Evolutionary conservation across 1,140 invertebrate genomes (phyloP).

Genomic region (Hylyphantes graminicola): DNA sequence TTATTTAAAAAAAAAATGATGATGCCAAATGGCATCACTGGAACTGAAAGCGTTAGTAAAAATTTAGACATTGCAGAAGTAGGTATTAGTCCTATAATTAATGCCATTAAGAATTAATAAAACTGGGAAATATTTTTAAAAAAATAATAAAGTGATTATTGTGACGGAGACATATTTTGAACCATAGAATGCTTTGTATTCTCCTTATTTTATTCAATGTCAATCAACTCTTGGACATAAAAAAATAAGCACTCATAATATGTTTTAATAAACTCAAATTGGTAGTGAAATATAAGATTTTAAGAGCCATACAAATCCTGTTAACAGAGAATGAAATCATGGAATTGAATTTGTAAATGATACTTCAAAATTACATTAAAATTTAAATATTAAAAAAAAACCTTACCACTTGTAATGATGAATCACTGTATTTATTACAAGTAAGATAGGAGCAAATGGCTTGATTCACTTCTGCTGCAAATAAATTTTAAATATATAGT

Average conservation of each 20-base stretch:
- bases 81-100: too few species aligned
- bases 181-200: too few species aligned
- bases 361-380: neutral
- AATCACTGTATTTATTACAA: conserved; percentile 88
- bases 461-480: conserved; percentile 83
- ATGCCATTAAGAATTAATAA: too few species aligned
- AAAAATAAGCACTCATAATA: neutral
- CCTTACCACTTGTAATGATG: conserved; percentile 77
- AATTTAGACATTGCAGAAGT: too few species aligned
- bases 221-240: too few species aligned
- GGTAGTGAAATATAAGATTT: neutral
- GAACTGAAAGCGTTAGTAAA: too few species aligned
- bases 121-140: too few species aligned
- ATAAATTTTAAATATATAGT: neutral
- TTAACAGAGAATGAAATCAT: neutral
- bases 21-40: too few species aligned
- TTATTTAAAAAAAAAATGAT: too few species aligned
- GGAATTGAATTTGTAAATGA: neutral
- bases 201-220: too few species aligned
- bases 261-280: neutral
- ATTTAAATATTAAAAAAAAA: neutral
- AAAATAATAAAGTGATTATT: too few species aligned
- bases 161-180: too few species aligned
- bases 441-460: conserved; percentile 91
- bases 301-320: neutral